A percentile compares a stretch with the other conserved stretches of the same genome.
Conservation (phyloP, 2,797 vertebrate genomes). For the Sebastes minor region DNA sequence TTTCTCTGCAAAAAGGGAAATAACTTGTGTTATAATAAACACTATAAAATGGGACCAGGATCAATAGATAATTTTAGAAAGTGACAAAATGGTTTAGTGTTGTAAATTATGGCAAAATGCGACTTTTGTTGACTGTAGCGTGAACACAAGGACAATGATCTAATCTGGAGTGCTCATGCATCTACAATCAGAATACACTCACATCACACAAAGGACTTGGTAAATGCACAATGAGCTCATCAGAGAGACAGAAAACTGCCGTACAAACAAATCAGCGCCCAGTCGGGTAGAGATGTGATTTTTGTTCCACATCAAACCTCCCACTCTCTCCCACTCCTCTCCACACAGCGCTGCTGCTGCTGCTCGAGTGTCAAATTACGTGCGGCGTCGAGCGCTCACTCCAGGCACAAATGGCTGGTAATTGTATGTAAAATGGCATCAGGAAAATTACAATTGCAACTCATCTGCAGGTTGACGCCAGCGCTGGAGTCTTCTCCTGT, state of each 20-base stretch:
- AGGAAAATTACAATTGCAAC: constrained; percentile 30
- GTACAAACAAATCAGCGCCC: constrained; percentile 35
- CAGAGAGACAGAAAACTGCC: constrained; percentile 14
- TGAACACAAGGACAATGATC: neutral
- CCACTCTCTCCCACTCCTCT: constrained; percentile 30
- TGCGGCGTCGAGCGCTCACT: constrained; percentile 22
- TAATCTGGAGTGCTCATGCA: neutral
- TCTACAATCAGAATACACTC: neutral
- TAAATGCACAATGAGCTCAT: constrained; percentile 41
- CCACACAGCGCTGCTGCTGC: neutral
- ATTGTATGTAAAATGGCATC: constrained; percentile 46
- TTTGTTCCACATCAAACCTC: constrained; percentile 34
- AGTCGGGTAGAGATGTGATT: constrained; percentile 23
- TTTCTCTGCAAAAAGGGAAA: neutral
- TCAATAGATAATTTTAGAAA: neutral
- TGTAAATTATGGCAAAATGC: neutral
- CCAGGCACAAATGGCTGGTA: constrained; percentile 48
- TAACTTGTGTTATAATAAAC: neutral
- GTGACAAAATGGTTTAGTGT: neutral
- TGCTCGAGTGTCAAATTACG: constrained; percentile 16
- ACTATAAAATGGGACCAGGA: neutral
- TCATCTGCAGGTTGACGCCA: constrained; percentile 36
- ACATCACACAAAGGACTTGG: neutral
- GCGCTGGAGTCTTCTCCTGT: constrained; percentile 6
- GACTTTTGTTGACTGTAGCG: neutral